Evolutionary conservation across 2,888 invertebrate genomes (phyloP), one percentile per base, ranked within the genome.

Genomic region (Sinohyriopsis cumingii): DNA sequence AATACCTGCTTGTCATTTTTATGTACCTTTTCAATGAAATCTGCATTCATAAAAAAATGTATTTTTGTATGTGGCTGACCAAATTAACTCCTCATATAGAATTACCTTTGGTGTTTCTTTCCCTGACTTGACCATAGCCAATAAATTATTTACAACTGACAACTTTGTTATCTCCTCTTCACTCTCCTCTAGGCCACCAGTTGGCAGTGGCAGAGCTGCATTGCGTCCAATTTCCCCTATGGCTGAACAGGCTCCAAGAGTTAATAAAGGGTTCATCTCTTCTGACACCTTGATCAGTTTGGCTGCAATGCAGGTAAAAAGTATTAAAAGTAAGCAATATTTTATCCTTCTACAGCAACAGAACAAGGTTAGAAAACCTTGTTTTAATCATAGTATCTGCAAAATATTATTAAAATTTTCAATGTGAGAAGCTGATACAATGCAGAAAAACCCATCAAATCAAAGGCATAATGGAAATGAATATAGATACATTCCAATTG

Each of bases 191-290:
- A 92, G 81, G 88, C 89, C 82, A 90, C 90, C 61, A 91, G 92
- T 74, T 62, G 88, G 86, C 81, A 95, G 91, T 0, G 95, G 95
- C 57, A 96, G 90, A 19, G 93, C 91, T 59, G 92, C 92, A 73
- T 92, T 92, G 76, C 94, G 93, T 5, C 94, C 94, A 59, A 96
- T 92, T 73, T 94, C 91, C 20, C 90, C 90, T 45, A 95, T 90
- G 65, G 95, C 94, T 67, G 92, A 92, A 73, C 94, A 94, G 0
- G 95, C 94, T 20, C 82, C 82, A 3, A 69, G 68, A 45, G 76
- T 62, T 57, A 82, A 67, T n/a, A 87, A 61, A 5, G 77, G 78
- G 19, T 74, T 82, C 3, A 67, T 76, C 62, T 82, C 82, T 61
- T 79, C 78, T 56, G 76, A 71, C n/a, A 77, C 76, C 25, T 77